Evolutionary conservation across 2,888 invertebrate species (phyloP), one percentile per base, ranked within the genome.

Genomic region (Lacanobia oleracea): DNA sequence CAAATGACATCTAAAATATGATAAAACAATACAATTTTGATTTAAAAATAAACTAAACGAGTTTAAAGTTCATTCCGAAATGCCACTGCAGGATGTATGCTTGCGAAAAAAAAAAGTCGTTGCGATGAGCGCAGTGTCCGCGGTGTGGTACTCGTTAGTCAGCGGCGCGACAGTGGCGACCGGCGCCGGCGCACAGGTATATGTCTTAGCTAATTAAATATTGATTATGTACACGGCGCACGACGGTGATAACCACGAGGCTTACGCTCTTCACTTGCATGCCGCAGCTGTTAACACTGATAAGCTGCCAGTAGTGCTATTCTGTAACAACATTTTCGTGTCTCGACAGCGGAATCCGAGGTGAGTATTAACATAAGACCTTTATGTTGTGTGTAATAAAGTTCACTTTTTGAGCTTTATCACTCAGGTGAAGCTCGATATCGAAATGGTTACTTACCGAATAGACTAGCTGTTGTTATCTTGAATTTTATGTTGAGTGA

Each of bases 151-250:
- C 6, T n/a, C 21, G 10, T 14, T 8, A 71, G 59, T 10, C 27
- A 66, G 56, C 45, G 72, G 53, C 33, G 50, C 21, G 27, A 50
- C n/a, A n/a, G 16, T 50, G 65, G 48, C 65, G 54, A 23, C 23
- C 21, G 59, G 8, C 37, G 27, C 57, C 21, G 61, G 8, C 37
- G 27, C 57, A 18, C 70, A 4, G 45, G 61, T 70, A 56, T 73
- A 72, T 66, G 71, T 37, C 21, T 57, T 27, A 59, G 60, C n/a
- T 81, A 70, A 59, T 68, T 81, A 69, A 84, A 83, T 74, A 83
- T 76, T 72, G 67, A 74, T 60, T 61, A 62, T 61, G 62, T n/a
- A n/a, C n/a, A n/a, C 59, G 57, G 66, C 70, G 72, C 79, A 66
- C 72, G 75, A 63, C 60, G 10, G 9, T 62, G 82, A 82, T 83